phyloP scores from a whole-genome alignment of 2,113 vertebrate genomes.

The Heloderma charlesbogerti region DNA sequence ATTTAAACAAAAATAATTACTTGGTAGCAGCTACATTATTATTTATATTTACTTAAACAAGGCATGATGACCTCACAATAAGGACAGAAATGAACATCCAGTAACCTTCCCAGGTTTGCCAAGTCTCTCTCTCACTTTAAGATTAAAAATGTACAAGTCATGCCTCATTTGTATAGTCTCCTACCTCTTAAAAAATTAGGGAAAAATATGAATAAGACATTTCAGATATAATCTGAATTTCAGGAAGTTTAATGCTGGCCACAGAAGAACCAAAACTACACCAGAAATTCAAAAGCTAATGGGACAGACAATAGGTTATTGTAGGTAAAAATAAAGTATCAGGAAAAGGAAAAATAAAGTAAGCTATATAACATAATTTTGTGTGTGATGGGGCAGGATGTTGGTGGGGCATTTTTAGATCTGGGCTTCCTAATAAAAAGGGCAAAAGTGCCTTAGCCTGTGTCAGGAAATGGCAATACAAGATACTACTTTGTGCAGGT shows the following conservation, averaged over 20 bases:
- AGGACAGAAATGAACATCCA: neutral
- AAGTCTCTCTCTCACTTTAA: neutral
- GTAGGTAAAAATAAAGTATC: neutral
- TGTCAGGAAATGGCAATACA: neutral
- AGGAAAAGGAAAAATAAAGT: neutral
- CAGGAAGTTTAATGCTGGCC: neutral
- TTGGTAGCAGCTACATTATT: neutral
- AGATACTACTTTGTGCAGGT: neutral
- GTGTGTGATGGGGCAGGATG: neutral
- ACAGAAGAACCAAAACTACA: neutral
- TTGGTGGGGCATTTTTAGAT: neutral
- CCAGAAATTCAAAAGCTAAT: neutral
- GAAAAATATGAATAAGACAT: neutral
- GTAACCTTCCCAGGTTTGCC: neutral
- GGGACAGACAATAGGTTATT: neutral
- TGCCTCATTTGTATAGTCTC: neutral
- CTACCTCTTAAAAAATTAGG: neutral
- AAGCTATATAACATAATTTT: neutral
- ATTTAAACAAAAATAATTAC: slow-evolving; percentile 24
- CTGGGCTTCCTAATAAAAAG: neutral
- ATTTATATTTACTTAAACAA: neutral
- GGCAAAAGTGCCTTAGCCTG: neutral
- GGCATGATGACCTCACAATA: neutral
- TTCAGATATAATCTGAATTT: neutral
- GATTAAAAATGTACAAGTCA: neutral